These are phyloP conservation scores for Listronotus bonariensis DNA, from an alignment of 1,140 invertebrate genomes.

Conservation along the genomic window DNA sequence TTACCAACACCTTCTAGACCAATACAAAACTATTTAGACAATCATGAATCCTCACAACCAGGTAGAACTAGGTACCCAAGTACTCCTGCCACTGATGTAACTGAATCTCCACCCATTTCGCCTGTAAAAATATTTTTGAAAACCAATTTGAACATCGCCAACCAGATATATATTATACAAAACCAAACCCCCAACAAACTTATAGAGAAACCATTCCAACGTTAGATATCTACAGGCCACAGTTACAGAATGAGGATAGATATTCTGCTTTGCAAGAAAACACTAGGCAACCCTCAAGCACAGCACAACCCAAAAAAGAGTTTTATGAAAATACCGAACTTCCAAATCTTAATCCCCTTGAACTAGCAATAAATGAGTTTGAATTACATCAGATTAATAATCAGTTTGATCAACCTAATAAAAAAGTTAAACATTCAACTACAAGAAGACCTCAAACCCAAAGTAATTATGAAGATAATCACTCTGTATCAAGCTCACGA, in stretches of 20 bases:
- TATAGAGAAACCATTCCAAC: not conserved
- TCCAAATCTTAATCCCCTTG: constrained; percentile 29
- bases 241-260: not conserved
- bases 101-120: not conserved
- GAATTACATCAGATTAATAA: constrained; percentile 49
- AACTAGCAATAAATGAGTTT: constrained; percentile 49
- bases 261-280: not conserved
- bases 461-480: constrained; percentile 1
- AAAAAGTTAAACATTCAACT: constrained; percentile 33
- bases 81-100: not conserved
- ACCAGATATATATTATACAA: not conserved
- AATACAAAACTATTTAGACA: constrained; percentile 5
- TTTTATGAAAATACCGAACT: constrained; percentile 7
- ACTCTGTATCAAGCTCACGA: constrained; percentile 5
- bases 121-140: constrained; percentile 10
- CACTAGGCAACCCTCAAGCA: not conserved
- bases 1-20: not conserved
- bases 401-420: constrained; percentile 37
- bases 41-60: not conserved
- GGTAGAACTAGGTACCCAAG: not conserved
- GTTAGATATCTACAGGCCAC: constrained; percentile 2
- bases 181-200: constrained; percentile 3
- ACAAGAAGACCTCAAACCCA: constrained; percentile 9
- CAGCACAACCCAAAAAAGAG: not conserved
- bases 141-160: not conserved